Percentiles rank a stretch among this genome's conserved stretches.
phyloP scores from a whole-genome alignment of 2,797 vertebrate species.

The Parambassis ranga region DNA sequence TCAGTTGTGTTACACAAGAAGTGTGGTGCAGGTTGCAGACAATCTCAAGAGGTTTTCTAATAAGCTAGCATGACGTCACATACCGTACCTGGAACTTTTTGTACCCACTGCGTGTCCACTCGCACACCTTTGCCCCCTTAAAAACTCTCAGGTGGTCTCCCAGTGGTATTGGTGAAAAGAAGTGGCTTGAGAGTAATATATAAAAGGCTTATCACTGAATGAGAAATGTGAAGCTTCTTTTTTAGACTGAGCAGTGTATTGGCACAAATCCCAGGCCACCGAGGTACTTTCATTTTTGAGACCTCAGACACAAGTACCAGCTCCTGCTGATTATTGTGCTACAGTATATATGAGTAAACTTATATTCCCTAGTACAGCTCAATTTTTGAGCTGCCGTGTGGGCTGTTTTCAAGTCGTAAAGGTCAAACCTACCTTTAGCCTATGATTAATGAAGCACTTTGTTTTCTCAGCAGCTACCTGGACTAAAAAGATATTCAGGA shows the following conservation, averaged over 20 bases:
- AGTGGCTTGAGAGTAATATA: slow-evolving; percentile 1
- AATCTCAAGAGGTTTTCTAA: no score
- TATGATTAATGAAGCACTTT: slow-evolving; percentile 36
- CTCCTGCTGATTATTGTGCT: slow-evolving; percentile 29
- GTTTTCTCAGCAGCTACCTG: slow-evolving; percentile 16
- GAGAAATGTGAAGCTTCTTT: slow-evolving; percentile 24
- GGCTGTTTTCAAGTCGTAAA: slow-evolving; percentile 16
- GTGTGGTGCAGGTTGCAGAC: no score
- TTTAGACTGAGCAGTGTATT: slow-evolving; percentile 8
- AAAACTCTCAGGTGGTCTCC: slow-evolving; percentile 11
- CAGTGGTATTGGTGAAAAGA: neutral
- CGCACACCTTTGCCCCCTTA: neutral
- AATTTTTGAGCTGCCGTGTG: slow-evolving; percentile 19
- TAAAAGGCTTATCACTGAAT: slow-evolving; percentile 19
- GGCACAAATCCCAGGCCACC: slow-evolving; percentile 21
- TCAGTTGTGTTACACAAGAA: no score
- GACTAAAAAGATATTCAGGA: neutral
- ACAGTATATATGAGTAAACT: slow-evolving; percentile 22
- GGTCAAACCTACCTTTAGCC: slow-evolving; percentile 10
- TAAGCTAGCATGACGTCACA: no score
- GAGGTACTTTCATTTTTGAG: slow-evolving; percentile 25
- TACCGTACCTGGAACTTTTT: no score
- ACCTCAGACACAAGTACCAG: slow-evolving; percentile 8
- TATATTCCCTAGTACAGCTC: slow-evolving; percentile 31
- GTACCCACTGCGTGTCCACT: slow-evolving; percentile 2